Conservation (phyloP, 2,797 vertebrate species). For the Phataginus tricuspis region DNA sequence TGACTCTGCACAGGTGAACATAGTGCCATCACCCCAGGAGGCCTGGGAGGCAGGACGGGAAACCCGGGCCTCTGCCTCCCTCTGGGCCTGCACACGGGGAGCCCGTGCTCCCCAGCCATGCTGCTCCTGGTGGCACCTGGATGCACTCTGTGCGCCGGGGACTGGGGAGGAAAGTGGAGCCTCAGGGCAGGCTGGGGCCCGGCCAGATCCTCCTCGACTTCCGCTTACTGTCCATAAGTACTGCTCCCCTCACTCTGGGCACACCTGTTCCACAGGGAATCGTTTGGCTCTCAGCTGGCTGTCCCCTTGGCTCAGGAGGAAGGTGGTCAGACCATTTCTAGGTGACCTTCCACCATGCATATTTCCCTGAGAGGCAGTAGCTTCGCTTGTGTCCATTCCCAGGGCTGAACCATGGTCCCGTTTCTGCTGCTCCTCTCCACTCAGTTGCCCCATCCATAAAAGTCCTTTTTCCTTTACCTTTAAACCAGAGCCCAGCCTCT, state of each 20-base stretch:
- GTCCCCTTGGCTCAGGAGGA: background rate
- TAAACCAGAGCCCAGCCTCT: background rate
- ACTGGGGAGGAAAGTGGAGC: background rate
- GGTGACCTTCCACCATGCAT: background rate
- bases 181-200: background rate
- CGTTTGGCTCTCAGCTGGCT: background rate
- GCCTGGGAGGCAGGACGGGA: background rate
- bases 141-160: background rate
- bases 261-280: background rate
- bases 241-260: background rate
- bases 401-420: background rate
- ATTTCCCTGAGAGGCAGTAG: background rate
- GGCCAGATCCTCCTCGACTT: background rate
- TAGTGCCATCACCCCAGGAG: accelerated
- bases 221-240: background rate
- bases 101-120: background rate
- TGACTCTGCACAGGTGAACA: slow-evolving; percentile 93
- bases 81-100: accelerated
- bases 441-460: background rate
- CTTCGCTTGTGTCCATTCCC: background rate
- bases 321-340: background rate
- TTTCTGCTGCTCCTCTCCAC: background rate
- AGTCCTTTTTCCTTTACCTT: background rate
- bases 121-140: background rate
- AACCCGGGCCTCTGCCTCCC: accelerated